Conservation (phyloP, 2,113 vertebrate genomes). For the Rostratula benghalensis region DNA sequence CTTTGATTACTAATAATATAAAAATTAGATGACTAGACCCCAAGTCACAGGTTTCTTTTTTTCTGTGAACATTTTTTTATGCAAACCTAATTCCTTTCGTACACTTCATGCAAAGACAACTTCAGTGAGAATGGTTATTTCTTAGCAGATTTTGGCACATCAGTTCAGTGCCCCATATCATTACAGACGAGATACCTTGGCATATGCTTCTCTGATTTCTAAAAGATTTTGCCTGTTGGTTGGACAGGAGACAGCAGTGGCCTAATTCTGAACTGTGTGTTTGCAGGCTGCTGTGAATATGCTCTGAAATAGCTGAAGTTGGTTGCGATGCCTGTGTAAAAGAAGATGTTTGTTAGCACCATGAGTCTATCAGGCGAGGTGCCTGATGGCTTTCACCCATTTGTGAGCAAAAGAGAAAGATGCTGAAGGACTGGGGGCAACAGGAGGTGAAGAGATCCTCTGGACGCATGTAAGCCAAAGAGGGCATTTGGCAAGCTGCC, state of each 20-base stretch:
- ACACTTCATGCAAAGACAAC: background rate
- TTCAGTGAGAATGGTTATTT: background rate
- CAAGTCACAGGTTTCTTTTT: background rate
- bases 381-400: background rate
- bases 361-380: background rate
- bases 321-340: background rate
- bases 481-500: background rate
- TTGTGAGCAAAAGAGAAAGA: background rate
- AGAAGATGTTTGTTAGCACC: background rate
- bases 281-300: background rate
- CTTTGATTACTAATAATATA: background rate
- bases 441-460: conserved; percentile 8
- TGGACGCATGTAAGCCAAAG: background rate
- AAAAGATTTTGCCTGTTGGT: background rate
- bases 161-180: background rate
- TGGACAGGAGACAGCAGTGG: background rate
- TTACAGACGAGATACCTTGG: background rate
- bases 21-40: background rate
- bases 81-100: background rate
- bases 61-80: background rate
- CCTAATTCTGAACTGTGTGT: background rate
- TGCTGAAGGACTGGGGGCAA: background rate
- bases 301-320: background rate
- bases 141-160: background rate
- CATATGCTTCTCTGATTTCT: background rate